Conservation (phyloP, 2,113 vertebrate species). For the Melanerpes formicivorus region DNA sequence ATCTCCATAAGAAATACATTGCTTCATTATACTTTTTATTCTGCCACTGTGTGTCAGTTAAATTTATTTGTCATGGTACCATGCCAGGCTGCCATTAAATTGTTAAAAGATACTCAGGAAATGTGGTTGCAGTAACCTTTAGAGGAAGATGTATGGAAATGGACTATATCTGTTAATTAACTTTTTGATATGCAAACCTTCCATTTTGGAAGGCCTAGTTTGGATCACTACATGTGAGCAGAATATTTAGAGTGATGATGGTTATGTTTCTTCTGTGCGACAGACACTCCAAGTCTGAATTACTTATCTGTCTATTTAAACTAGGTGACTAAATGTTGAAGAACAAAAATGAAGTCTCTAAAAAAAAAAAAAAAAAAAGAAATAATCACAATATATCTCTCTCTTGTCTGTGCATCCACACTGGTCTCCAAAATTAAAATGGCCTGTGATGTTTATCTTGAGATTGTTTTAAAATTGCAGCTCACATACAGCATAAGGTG, state of each 20-base stretch:
- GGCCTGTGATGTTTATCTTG: neutral
- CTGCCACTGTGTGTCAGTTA: conserved; percentile 44
- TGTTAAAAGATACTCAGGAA: conserved; percentile 41
- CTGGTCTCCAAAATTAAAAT: neutral
- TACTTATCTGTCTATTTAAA: neutral
- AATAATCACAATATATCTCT: neutral
- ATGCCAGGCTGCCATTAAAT: conserved; percentile 61
- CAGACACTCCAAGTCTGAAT: neutral
- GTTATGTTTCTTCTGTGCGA: neutral
- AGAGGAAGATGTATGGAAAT: conserved; percentile 49
- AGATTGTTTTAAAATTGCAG: neutral
- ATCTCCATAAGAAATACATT: conserved; percentile 35
- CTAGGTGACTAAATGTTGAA: neutral
- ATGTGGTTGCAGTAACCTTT: conserved; percentile 63
- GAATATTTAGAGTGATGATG: conserved; percentile 9
- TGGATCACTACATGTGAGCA: neutral
- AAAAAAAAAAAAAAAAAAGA: neutral
- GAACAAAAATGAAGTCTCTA: neutral
- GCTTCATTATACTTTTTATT: conserved; percentile 58
- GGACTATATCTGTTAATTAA: conserved; percentile 52
- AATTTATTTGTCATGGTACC: conserved; percentile 72
- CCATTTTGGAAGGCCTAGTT: neutral
- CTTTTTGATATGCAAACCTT: neutral
- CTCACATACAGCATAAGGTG: neutral
- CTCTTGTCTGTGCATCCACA: neutral